phyloP scores from a whole-genome alignment of 2,113 vertebrate genomes.

The Oceanodroma tethys region DNA sequence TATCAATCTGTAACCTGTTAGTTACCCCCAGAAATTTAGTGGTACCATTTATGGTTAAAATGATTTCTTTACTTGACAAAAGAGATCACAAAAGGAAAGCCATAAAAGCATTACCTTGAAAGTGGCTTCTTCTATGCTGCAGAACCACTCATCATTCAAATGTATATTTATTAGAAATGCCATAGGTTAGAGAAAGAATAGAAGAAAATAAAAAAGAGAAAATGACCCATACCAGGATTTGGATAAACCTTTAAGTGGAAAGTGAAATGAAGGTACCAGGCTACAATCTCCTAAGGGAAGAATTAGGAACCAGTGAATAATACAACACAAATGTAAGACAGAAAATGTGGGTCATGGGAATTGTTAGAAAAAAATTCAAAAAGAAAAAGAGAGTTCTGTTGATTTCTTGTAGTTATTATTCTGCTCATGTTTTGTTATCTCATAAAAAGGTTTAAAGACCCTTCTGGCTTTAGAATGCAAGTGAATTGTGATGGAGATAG shows the following conservation, averaged over 20 bases:
- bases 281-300: neutral
- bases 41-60: neutral
- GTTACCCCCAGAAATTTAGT: neutral
- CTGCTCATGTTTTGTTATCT: neutral
- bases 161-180: neutral
- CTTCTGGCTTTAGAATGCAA: neutral
- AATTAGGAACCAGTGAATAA: neutral
- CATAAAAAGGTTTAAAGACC: neutral
- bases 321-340: neutral
- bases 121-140: neutral
- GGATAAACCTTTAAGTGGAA: neutral
- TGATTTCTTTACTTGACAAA: neutral
- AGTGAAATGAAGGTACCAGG: neutral
- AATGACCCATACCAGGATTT: neutral
- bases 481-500: neutral
- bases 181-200: neutral
- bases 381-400: neutral
- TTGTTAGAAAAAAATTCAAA: neutral
- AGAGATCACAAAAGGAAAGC: neutral
- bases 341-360: neutral
- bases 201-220: neutral
- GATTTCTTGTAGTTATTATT: neutral
- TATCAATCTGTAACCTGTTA: constrained; percentile 6
- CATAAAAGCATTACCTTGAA: neutral
- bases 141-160: neutral